phyloP scores from a whole-genome alignment of 1,140 invertebrate genomes.

The Oncopeltus fasciatus region DNA sequence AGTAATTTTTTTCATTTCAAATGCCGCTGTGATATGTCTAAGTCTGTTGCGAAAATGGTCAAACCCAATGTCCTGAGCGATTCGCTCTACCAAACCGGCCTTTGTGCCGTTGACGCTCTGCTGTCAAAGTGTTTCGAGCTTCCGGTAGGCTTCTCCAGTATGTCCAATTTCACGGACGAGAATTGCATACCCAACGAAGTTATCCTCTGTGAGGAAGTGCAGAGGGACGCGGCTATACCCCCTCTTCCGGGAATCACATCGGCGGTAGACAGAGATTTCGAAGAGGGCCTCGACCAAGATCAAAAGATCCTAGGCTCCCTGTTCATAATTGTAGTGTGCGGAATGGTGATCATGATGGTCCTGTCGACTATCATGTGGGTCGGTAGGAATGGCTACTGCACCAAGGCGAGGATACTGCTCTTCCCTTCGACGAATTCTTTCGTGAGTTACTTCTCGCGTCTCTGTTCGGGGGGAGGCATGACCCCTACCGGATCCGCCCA shows the following conservation, averaged over 20 bases:
- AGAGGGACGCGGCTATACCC: slow-evolving; percentile 17
- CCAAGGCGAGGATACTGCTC: slow-evolving; percentile 26
- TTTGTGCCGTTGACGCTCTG: slow-evolving; percentile 41
- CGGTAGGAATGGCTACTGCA: slow-evolving; percentile 37
- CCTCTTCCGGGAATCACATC: slow-evolving; percentile 17
- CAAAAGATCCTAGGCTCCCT: slow-evolving; percentile 34
- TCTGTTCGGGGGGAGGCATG: slow-evolving; percentile 29
- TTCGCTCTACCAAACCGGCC: slow-evolving; percentile 39
- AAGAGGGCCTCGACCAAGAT: slow-evolving; percentile 29
- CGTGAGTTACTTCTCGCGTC: slow-evolving; percentile 29
- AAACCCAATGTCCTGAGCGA: slow-evolving; percentile 25
- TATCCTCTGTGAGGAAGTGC: slow-evolving; percentile 15
- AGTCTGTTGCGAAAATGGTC: slow-evolving; percentile 27
- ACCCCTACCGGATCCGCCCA: slow-evolving; percentile 36
- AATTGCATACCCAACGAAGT: slow-evolving; percentile 37
- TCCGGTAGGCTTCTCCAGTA: slow-evolving; percentile 41
- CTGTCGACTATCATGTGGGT: slow-evolving; percentile 38
- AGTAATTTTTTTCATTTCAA: slow-evolving; percentile 44
- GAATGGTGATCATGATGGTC: slow-evolving; percentile 34
- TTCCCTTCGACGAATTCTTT: slow-evolving; percentile 27
- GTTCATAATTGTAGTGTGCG: slow-evolving; percentile 34
- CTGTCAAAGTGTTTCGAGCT: slow-evolving; percentile 46
- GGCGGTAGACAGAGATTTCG: slow-evolving; percentile 13
- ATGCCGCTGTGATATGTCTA: slow-evolving; percentile 44
- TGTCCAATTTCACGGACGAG: slow-evolving; percentile 42